These are phyloP conservation scores for Epinephelus coioides DNA, from an alignment of 2,797 vertebrate genomes.

Conservation along the genomic window DNA sequence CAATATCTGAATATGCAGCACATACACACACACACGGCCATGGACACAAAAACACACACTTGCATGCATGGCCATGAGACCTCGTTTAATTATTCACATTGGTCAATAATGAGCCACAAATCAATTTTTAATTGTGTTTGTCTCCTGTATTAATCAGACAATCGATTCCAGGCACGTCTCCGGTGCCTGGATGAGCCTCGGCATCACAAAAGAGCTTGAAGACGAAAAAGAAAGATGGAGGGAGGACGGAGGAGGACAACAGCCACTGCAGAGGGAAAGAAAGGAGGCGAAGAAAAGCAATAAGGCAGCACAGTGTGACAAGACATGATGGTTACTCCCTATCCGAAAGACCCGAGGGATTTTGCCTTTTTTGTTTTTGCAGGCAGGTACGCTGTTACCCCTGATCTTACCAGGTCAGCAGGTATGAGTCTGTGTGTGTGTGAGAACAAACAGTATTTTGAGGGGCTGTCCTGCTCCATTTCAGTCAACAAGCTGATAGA, in stretches of 20 bases:
- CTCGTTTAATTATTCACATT: conserved; percentile 76
- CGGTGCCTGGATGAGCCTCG: conserved; percentile 39
- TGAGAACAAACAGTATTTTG: conserved; percentile 34
- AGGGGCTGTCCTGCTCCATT: conserved; percentile 68
- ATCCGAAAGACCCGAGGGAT: not conserved
- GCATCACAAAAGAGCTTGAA: conserved; percentile 40
- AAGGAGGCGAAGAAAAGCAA: conserved; percentile 9
- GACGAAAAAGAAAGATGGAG: conserved; percentile 33
- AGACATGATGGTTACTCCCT: conserved; percentile 28
- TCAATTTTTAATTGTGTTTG: conserved; percentile 82
- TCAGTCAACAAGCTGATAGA: conserved; percentile 58
- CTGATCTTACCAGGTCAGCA: conserved; percentile 48
- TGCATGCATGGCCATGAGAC: conserved; percentile 26
- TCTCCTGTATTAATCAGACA: conserved; percentile 75
- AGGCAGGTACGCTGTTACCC: conserved; percentile 22
- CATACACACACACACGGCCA: conserved; percentile 11
- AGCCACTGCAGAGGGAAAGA: conserved; percentile 22
- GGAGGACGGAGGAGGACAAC: conserved; percentile 24
- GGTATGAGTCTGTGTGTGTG: conserved; percentile 21
- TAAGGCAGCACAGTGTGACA: conserved; percentile 31
- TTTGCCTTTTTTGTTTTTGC: conserved; percentile 30
- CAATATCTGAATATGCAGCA: not conserved
- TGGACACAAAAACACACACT: conserved; percentile 16
- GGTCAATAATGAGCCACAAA: conserved; percentile 76
- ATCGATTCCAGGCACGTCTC: conserved; percentile 69